Evolutionary conservation across 1,140 invertebrate genomes (phyloP), one percentile per base, ranked within the genome.

Genomic region (Saxidomus purpurata): DNA sequence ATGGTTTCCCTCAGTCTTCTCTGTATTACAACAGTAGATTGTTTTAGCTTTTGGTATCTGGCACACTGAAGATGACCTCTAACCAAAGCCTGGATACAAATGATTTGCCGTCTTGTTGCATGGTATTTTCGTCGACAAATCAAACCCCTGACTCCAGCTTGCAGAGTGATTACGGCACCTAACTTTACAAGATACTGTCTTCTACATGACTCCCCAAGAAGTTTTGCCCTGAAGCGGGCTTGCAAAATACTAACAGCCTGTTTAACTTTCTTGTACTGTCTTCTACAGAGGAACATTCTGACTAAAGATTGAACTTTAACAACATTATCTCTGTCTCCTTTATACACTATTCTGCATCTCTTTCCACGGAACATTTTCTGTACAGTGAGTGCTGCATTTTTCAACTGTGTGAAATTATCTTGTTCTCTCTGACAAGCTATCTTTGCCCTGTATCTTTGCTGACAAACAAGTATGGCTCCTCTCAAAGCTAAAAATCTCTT

Each of bases 71-170:
- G 25, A 55, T 79, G 34, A 17, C 84, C 69, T 67, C 90, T 89
- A 90, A 92, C 92, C 0, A 59, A 3, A 28, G 92, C 69, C 85
- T 93, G 93, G 59, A 91, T 52, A 67, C 22, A 90, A 34, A 90
- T 28, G 11, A 85, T 52, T 19, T 86, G 17, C 0, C 49, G 15
- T 25, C 76, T 36, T 9, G 28, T 19, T 38, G 55, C 28, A 19
- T 36, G 22, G 79, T 91, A 91, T 52, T 47, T 55, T 43, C 31
- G n/a, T 1, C 80, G 80, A 63, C 55, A 82, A 8, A 40, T 25
- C 3, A 82, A 0, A 40, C 69, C 91, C 36, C 93, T 69, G 49
- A 91, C 90, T 4, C 47, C 22, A 40, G 71, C 74, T 76, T 95
- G 94, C 49, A 95, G 77, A 9, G 81, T 90, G 17, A 91, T 77